These are phyloP conservation scores for Chiloscyllium punctatum DNA, from an alignment of 2,797 vertebrate genomes.

Conservation along the genomic window DNA sequence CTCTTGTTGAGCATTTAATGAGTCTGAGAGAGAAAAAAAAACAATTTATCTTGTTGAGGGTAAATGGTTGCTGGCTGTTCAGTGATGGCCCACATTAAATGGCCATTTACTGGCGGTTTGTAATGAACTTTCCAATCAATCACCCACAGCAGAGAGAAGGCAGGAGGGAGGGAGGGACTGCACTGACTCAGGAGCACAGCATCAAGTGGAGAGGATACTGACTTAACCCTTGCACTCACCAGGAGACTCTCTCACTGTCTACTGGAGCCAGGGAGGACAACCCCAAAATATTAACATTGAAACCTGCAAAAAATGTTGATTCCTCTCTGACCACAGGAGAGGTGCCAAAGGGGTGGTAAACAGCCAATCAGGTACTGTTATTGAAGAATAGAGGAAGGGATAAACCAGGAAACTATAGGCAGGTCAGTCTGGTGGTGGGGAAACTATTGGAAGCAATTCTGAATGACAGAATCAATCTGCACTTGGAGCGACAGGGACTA, in stretches of 20 bases:
- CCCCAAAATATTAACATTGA: not conserved
- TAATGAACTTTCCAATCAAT: conserved; percentile 27
- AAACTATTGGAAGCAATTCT: no score
- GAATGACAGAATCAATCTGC: no score
- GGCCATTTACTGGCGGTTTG: not conserved
- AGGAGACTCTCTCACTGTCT: not conserved
- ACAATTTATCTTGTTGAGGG: conserved; percentile 26
- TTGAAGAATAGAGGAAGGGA: no score
- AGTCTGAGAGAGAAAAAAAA: not conserved
- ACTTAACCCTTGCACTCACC: not conserved
- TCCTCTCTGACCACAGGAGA: no score
- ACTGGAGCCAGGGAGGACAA: not conserved
- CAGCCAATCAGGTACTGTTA: no score
- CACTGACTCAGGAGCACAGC: not conserved
- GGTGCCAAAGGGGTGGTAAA: no score
- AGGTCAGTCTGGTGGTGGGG: no score
- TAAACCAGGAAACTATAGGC: no score
- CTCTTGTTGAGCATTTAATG: conserved; percentile 14
- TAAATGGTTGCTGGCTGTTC: conserved; percentile 16
- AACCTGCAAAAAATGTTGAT: no score
- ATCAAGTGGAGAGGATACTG: not conserved
- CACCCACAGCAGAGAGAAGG: not conserved
- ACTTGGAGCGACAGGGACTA: no score
- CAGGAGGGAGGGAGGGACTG: not conserved
- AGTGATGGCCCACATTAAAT: conserved; percentile 27